A percentile compares a stretch with the other conserved stretches of the same genome.
phyloP scores from a whole-genome alignment of 2,888 invertebrate genomes.

The Caenorhabditis uteleia region DNA sequence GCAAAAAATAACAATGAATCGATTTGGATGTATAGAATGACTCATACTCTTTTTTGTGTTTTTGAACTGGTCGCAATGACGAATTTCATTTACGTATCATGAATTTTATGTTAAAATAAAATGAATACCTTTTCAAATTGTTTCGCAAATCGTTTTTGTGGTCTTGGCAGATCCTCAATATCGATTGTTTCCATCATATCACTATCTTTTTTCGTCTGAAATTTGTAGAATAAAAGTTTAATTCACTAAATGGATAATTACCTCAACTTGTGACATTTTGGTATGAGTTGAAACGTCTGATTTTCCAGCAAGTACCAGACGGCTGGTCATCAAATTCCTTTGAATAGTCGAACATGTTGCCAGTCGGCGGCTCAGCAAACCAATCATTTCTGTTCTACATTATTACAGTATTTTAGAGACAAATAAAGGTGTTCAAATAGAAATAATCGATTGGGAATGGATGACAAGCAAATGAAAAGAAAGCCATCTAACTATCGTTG shows the following conservation, averaged over 20 bases:
- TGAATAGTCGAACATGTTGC: background rate
- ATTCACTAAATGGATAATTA: background rate
- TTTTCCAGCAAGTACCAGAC: background rate
- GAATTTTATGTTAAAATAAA: constrained; percentile 1
- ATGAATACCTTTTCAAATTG: constrained; percentile 61
- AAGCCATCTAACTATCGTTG: too few species aligned
- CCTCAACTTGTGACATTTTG: background rate
- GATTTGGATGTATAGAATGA: too few species aligned
- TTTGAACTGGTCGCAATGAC: too few species aligned
- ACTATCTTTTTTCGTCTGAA: constrained; percentile 50
- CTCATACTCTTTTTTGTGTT: too few species aligned
- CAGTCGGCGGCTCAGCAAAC: background rate
- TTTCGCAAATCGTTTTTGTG: constrained; percentile 64
- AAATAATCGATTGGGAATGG: too few species aligned
- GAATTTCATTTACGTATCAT: too few species aligned
- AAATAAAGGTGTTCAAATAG: too few species aligned
- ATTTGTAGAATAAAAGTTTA: background rate
- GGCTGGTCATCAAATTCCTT: background rate
- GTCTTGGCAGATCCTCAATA: constrained; percentile 65
- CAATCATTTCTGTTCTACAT: too few species aligned
- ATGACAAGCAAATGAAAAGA: too few species aligned
- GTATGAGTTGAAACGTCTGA: background rate
- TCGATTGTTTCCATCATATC: constrained; percentile 66
- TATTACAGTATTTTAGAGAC: too few species aligned
- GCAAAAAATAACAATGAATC: too few species aligned